phyloP scores from a whole-genome alignment of 2,888 invertebrate genomes.

The Pollenia griseotomentosa region DNA sequence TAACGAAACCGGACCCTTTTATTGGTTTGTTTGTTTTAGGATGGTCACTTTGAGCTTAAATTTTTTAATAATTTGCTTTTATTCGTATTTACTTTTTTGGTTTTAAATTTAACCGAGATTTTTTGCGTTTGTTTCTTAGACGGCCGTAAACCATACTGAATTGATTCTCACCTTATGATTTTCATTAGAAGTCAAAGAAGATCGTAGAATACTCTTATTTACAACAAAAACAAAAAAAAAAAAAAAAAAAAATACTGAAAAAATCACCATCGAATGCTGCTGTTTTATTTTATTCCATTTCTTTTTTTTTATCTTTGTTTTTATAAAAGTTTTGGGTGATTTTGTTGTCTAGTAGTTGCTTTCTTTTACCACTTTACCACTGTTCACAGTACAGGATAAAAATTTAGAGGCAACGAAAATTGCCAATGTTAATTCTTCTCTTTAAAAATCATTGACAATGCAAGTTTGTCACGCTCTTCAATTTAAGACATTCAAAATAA shows the following conservation, averaged over 20 bases:
- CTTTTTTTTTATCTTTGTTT: constrained; percentile 48
- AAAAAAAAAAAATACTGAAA: not conserved
- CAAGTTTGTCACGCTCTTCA: too few relatives aligned
- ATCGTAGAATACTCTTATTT: constrained; percentile 64
- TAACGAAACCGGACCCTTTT: not conserved
- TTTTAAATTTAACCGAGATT: constrained; percentile 69
- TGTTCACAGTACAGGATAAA: constrained; percentile 21
- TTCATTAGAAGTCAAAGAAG: constrained; percentile 82
- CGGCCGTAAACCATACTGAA: constrained; percentile 83
- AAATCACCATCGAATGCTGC: constrained; percentile 62
- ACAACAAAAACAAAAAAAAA: constrained; percentile 21
- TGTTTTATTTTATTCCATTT: constrained; percentile 39
- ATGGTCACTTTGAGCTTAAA: not conserved
- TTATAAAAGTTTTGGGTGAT: constrained; percentile 61
- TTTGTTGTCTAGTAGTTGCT: constrained; percentile 42
- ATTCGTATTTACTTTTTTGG: constrained; percentile 4
- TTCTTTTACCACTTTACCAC: constrained; percentile 36
- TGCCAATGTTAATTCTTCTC: too few relatives aligned
- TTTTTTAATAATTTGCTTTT: constrained; percentile 1
- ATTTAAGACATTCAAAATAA: too few relatives aligned
- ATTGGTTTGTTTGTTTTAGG: not conserved
- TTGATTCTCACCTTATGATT: constrained; percentile 83
- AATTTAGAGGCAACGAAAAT: not conserved
- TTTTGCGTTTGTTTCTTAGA: constrained; percentile 83
- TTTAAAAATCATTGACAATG: too few relatives aligned